Conservation (phyloP, 2,888 invertebrate species). For the Plagodis dolabraria region DNA sequence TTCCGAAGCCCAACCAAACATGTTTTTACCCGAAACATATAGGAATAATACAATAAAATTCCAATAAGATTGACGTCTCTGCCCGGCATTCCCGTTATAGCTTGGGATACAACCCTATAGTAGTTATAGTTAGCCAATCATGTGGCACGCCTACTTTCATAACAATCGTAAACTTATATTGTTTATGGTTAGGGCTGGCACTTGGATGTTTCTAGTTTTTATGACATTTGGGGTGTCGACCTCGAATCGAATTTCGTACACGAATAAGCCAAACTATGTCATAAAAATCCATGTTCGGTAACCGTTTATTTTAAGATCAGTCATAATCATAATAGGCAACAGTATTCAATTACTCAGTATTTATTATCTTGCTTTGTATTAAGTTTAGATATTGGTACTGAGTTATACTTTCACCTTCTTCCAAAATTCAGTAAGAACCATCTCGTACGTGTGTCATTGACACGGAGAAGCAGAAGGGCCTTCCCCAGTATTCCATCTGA, state of each 20-base stretch:
- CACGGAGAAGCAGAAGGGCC: no score
- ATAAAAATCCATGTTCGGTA: no score
- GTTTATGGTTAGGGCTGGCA: conserved; percentile 22
- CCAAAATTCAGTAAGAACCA: no score
- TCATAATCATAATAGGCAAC: no score
- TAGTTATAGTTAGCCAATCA: conserved; percentile 26
- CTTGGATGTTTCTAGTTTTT: conserved; percentile 6
- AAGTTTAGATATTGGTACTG: no score
- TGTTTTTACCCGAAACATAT: background rate
- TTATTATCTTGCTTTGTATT: no score
- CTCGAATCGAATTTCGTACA: background rate
- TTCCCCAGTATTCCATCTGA: no score
- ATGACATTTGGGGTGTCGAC: conserved; percentile 7
- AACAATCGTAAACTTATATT: conserved; percentile 24
- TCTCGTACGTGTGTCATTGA: no score
- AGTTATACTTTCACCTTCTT: no score
- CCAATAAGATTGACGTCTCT: conserved; percentile 24
- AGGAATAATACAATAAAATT: conserved; percentile 22
- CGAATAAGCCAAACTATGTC: background rate
- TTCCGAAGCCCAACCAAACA: background rate
- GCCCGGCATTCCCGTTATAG: background rate
- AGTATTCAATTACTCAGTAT: no score
- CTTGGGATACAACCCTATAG: conserved; percentile 11
- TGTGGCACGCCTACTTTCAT: conserved; percentile 18
- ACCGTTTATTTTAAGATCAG: no score